phyloP scores from a whole-genome alignment of 2,888 invertebrate species.

The Drosophila antonietae region DNA sequence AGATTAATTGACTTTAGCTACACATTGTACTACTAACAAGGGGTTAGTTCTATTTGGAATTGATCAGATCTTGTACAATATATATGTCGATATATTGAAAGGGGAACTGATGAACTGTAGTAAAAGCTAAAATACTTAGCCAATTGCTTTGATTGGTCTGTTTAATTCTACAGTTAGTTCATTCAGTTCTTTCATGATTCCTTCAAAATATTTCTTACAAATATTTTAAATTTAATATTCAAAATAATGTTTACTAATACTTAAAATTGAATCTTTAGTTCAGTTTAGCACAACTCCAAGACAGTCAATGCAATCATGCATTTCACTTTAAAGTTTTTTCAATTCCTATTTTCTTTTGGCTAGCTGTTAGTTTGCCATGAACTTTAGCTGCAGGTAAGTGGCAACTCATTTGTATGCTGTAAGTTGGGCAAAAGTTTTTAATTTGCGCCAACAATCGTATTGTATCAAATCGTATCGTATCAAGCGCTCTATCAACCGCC shows the following conservation, averaged over 20 bases:
- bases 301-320: background rate
- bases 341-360: slow-evolving; percentile 2
- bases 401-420: slow-evolving; percentile 68
- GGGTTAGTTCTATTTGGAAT: background rate
- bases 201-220: no score
- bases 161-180: background rate
- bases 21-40: background rate
- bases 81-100: background rate
- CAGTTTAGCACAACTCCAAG: no score
- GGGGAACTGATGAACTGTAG: background rate
- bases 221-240: no score
- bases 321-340: background rate
- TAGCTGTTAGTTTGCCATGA: background rate
- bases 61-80: background rate
- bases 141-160: background rate
- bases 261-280: no score
- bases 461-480: slow-evolving; percentile 59
- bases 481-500: slow-evolving; percentile 40
- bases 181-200: no score
- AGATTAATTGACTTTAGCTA: slow-evolving; percentile 16
- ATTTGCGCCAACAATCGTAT: slow-evolving; percentile 64
- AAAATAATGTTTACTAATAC: no score
- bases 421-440: slow-evolving; percentile 68
- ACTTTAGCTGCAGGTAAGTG: slow-evolving; percentile 58
- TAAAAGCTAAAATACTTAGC: background rate